A percentile compares a stretch with the other conserved stretches of the same genome.
Conservation (phyloP, 2,113 vertebrate genomes). For the Orthonyx spaldingii region DNA sequence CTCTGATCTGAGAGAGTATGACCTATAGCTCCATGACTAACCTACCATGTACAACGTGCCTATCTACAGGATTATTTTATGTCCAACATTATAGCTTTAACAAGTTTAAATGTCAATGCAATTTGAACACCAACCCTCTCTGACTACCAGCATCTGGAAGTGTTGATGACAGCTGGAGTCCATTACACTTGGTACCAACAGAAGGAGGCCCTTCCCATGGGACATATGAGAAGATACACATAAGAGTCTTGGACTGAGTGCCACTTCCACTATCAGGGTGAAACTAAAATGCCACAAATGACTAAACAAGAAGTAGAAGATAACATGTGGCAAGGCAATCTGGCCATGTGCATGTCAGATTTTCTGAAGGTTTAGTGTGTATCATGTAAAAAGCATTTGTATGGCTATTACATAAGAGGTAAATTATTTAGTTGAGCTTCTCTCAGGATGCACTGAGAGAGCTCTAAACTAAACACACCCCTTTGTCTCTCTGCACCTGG, state of each 20-base stretch:
- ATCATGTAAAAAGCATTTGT: background rate
- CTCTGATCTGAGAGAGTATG: background rate
- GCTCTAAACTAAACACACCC: background rate
- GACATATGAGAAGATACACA: background rate
- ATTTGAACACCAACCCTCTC: background rate
- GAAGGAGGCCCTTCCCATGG: background rate
- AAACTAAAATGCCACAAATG: background rate
- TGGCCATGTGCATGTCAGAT: accelerated
- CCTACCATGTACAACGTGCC: background rate
- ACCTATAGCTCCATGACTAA: background rate
- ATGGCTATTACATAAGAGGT: background rate
- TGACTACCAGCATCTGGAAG: background rate
- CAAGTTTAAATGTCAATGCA: background rate
- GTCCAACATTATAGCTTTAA: background rate
- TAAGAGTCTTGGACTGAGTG: background rate
- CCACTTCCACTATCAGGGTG: background rate
- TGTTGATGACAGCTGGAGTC: background rate
- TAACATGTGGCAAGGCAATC: background rate
- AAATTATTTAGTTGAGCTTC: background rate
- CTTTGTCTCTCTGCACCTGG: background rate
- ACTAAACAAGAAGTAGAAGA: background rate
- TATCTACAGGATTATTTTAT: background rate
- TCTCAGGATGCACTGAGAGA: background rate
- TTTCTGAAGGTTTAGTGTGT: background rate
- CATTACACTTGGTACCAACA: background rate